These are phyloP conservation scores for Cherax quadricarinatus DNA, from an alignment of 1,140 invertebrate genomes.

Conservation along the genomic window DNA sequence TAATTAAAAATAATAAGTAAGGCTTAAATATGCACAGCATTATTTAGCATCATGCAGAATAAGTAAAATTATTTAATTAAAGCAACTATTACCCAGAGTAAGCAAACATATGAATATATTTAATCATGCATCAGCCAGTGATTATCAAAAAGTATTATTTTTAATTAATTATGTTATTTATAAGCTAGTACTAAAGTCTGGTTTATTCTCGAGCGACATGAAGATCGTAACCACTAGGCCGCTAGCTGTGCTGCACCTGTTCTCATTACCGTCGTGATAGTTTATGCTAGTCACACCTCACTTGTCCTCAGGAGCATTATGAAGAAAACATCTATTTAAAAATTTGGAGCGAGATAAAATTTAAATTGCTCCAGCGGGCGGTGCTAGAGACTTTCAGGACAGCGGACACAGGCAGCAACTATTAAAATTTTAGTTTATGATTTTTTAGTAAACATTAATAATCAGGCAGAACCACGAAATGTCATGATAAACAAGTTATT, in stretches of 20 bases:
- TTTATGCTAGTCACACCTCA: neutral
- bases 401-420: neutral
- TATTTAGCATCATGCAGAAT: conserved; percentile 1
- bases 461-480: neutral
- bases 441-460: neutral
- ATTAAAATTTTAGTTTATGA: neutral
- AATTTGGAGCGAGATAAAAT: too few relatives aligned
- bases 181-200: neutral
- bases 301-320: too few relatives aligned
- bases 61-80: neutral
- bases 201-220: neutral
- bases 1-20: neutral
- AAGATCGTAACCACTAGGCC: neutral
- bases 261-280: neutral
- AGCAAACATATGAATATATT: conserved; percentile 7
- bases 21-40: neutral
- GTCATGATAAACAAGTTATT: neutral
- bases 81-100: conserved; percentile 7
- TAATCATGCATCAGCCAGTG: conserved; percentile 7
- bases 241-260: neutral
- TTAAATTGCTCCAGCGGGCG: neutral
- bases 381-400: neutral
- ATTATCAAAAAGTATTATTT: neutral
- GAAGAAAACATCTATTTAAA: too few relatives aligned
- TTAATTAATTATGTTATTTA: neutral